phyloP scores from a whole-genome alignment of 2,888 invertebrate species.

The Colostygia pectinataria region DNA sequence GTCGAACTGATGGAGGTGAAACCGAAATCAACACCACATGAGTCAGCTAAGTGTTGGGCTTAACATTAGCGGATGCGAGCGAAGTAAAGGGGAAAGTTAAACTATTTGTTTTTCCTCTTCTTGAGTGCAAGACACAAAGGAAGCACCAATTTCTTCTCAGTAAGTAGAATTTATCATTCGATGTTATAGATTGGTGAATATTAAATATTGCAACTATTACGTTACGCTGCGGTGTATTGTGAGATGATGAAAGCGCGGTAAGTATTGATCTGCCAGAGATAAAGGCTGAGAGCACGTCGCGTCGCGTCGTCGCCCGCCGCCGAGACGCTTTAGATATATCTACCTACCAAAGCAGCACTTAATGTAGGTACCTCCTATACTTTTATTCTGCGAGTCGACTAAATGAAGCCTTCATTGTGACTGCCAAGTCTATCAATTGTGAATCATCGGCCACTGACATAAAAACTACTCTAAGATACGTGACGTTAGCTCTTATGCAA shows the following conservation, averaged over 20 bases:
- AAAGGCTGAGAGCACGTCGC: conserved; percentile 51
- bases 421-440: conserved; percentile 27
- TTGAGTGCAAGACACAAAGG: conserved; percentile 57
- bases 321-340: no score
- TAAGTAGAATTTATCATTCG: conserved; percentile 27
- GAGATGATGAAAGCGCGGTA: conserved; percentile 65
- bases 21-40: conserved; percentile 74
- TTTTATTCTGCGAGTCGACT: conserved; percentile 20
- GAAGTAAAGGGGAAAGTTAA: conserved; percentile 79
- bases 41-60: conserved; percentile 71
- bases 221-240: conserved; percentile 42
- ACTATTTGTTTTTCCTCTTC: conserved; percentile 77
- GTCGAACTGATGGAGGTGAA: conserved; percentile 66
- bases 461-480: conserved; percentile 56
- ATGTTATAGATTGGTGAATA: conserved; percentile 14
- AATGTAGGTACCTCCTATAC: background rate
- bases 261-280: conserved; percentile 51
- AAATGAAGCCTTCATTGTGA: conserved; percentile 44
- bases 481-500: conserved; percentile 73
- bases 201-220: conserved; percentile 46
- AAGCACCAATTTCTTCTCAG: conserved; percentile 39
- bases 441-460: conserved; percentile 65
- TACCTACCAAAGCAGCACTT: no score
- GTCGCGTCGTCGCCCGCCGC: conserved; percentile 15
- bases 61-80: conserved; percentile 71